Base-by-base conservation (phyloP, 2,797 vertebrate species). In the Lagorchestes hirsutus region DNA sequence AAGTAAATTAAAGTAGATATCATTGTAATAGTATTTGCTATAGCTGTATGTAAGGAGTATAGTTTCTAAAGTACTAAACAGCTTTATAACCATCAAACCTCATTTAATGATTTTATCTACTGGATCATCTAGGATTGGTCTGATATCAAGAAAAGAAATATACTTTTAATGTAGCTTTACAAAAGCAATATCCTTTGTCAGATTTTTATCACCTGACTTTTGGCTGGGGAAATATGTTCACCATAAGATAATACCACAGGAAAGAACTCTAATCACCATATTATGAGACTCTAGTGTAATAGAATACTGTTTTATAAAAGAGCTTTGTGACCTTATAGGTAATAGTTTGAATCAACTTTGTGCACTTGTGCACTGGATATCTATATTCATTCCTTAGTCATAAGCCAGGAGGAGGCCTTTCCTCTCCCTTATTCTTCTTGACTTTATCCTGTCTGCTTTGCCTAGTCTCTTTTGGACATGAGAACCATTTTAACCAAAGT, bases 21-120 rank as follows among this genome's bases (percentile, higher is more conserved):
- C 55, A 91, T 95, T 96, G 4, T 92, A 24, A 94, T 28, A 57
- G 54, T 28, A 74, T 5, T 82, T 54, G 93, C 94, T 95, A 34
- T 93, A 95, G 22, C 52, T 97, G 93, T 82, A 22, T 92, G 18
- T 40, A 93, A 96, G 46, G 28, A n/a, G 94, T 96, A 97, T 97
- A 95, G 54, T 92, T 96, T 93, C 55, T 92, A 74, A 90, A 58
- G 40, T 67, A 29, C 5, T 4, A 56, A 92, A 52, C 57, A 54
- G 18, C 56, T 31, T 82, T 87, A 11, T 46, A 27, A 46, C 74
- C 74, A 27, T 12, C 74, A 87, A 82, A 18, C 18, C 67, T 82
- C 22, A 82, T 67, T 34, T 34, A n/a, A 12, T 34, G 34, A 27
- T 34, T 62, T 62, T 82, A 82, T 74, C 34, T 67, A 67, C 67